Evolutionary conservation across 2,797 vertebrate species (phyloP), one percentile per base, ranked within the genome.

Genomic region (Betta splendens): DNA sequence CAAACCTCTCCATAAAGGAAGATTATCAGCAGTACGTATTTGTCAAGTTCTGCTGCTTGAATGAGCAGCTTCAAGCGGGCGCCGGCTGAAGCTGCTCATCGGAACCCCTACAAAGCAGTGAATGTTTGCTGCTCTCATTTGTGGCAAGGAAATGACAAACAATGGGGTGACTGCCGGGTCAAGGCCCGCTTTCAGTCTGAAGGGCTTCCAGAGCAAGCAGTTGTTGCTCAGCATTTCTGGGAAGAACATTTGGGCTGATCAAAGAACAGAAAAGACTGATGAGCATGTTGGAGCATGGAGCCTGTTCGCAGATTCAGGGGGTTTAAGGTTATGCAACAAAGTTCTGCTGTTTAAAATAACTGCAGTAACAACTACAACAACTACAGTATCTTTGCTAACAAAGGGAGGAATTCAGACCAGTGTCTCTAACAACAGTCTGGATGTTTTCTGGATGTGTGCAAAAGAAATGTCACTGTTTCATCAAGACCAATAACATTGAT

Each of bases 91-190:
- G 54, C 57, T 1, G 4, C 72, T 58, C 50, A 46, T 70, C 48
- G 9, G 5, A 70, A 76, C 45, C 48, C 62, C 64, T 5, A 79
- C 58, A 75, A 79, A 83, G 60, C 40, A 2, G 48, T 45, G 52
- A 72, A 75, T 68, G 69, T 72, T 53, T 58, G 35, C 36, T 3
- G 10, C 61, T 70, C 84, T 66, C 63, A 72, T 84, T 81, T 64
- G 70, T 58, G 73, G 55, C 21, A 77, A 29, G 33, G 57, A 77
- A 68, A 75, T 37, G 50, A 44, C 59, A 57, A 77, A 86, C 79
- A 83, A 78, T 62, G 60, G 69, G 52, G 58, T 35, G 35, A 25
- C 52, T 54, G 48, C 64, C 56, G 23, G 75, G 74, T 79, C 70
- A 56, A 25, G 79, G 81, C 77, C 78, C 71, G 65, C 64, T 78